Evolutionary conservation across 1,140 invertebrate genomes (phyloP).

Genomic region (Scaptomyza montana): DNA sequence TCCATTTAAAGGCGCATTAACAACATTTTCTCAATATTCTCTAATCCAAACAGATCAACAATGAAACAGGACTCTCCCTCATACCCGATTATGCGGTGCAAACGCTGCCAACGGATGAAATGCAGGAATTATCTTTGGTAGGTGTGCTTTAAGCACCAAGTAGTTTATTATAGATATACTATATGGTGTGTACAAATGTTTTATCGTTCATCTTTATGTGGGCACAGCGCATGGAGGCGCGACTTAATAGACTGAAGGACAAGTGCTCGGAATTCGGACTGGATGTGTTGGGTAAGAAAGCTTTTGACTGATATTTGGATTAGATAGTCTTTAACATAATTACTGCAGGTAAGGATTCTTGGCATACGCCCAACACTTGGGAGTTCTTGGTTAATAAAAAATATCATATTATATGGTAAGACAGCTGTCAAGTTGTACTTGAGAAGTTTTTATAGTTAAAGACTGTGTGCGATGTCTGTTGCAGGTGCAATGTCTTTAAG

Average conservation of each 20-base stretch:
- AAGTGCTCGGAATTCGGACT: slow-evolving; percentile 85
- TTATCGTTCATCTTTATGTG: not conserved
- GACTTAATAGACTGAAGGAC: slow-evolving; percentile 84
- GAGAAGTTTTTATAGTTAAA: not conserved
- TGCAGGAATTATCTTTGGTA: slow-evolving; percentile 79
- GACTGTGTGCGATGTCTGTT: not conserved
- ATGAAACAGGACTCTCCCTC: slow-evolving; percentile 77
- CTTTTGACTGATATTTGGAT: not conserved
- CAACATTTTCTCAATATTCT: not conserved
- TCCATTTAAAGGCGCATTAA: not conserved
- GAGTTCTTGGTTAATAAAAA: slow-evolving; percentile 92
- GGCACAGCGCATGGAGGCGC: slow-evolving; percentile 84
- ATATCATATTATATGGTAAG: slow-evolving; percentile 89
- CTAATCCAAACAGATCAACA: slow-evolving; percentile 65
- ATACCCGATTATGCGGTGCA: slow-evolving; percentile 80
- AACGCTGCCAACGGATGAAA: slow-evolving; percentile 73
- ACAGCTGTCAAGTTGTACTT: slow-evolving; percentile 55
- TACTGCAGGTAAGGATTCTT: slow-evolving; percentile 86
- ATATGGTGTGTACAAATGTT: not conserved
- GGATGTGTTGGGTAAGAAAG: slow-evolving; percentile 83
- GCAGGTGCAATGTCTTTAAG: slow-evolving; percentile 92
- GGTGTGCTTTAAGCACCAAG: slow-evolving; percentile 1
- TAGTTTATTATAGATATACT: slow-evolving; percentile 1
- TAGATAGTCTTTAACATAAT: slow-evolving; percentile 24
- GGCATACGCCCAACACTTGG: slow-evolving; percentile 91